phyloP scores from a whole-genome alignment of 2,113 vertebrate species.

The Leiothrix lutea region DNA sequence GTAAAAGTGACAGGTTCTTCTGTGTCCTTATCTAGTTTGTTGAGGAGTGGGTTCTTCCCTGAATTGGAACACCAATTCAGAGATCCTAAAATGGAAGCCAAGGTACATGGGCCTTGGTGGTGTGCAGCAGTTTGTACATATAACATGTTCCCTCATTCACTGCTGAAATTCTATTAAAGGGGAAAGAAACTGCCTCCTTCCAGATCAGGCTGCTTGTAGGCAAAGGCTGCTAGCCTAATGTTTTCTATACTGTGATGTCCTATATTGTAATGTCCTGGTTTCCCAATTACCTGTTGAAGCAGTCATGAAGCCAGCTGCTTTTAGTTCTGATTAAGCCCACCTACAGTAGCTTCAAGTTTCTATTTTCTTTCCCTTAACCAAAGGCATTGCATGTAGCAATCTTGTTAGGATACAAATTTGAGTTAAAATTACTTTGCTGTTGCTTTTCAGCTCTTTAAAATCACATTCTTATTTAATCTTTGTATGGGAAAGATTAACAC shows the following conservation, averaged over 20 bases:
- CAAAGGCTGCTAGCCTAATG: not conserved
- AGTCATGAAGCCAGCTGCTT: not conserved
- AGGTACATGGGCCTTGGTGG: not conserved
- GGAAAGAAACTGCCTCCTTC: not conserved
- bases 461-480: not conserved
- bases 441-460: not conserved
- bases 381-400: not conserved
- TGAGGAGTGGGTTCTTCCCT: not conserved
- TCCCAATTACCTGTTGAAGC: not conserved
- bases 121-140: not conserved
- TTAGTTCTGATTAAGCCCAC: not conserved
- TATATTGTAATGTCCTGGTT: not conserved
- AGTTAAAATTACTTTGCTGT: not conserved
- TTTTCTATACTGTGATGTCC: not conserved
- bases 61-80: not conserved
- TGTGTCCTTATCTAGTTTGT: not conserved
- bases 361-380: not conserved
- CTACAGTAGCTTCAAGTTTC: not conserved
- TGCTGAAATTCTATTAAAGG: not conserved
- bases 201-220: not conserved
- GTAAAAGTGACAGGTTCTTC: not conserved
- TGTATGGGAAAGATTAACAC: not conserved
- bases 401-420: not conserved
- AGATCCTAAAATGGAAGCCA: not conserved
- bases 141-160: accelerated